phyloP scores from a whole-genome alignment of 37 sponge, comb jelly and placozoan genomes.

The Theonella swinhoei region DNA sequence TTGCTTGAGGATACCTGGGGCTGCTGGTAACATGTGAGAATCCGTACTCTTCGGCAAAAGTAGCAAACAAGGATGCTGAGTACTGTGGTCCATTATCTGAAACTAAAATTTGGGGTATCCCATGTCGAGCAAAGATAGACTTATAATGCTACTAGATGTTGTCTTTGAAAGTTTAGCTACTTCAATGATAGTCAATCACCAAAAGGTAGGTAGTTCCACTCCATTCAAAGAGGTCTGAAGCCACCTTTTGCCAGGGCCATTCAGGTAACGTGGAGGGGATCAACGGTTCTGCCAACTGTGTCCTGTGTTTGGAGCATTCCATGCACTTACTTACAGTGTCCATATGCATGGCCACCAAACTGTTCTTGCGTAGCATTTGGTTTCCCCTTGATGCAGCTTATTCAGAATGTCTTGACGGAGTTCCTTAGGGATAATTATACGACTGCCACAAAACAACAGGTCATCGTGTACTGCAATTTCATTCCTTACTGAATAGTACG shows the following conservation, averaged over 20 bases:
- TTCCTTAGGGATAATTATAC: no score
- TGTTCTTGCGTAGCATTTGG: no score
- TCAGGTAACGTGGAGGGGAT: slow-evolving; percentile 23
- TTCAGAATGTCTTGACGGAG: no score
- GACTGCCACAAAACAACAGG: no score
- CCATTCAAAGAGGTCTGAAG: slow-evolving; percentile 20
- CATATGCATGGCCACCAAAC: no score
- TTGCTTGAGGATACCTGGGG: slow-evolving; percentile 24
- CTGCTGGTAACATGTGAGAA: slow-evolving; percentile 28
- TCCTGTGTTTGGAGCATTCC: no score
- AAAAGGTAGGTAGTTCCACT: slow-evolving; percentile 23
- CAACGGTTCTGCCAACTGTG: slow-evolving; percentile 1
- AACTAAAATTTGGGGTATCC: slow-evolving; percentile 25
- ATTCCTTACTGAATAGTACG: no score
- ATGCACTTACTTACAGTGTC: no score
- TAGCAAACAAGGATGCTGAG: no score
- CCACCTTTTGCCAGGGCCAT: slow-evolving; percentile 30
- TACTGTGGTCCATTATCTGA: no score
- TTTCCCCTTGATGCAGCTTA: no score
- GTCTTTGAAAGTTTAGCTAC: slow-evolving; percentile 34
- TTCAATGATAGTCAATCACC: slow-evolving; percentile 31
- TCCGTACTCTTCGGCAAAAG: slow-evolving; percentile 31
- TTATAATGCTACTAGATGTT: slow-evolving; percentile 29
- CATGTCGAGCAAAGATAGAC: slow-evolving; percentile 25
- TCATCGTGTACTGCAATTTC: no score